Conservation (phyloP, 2,797 vertebrate species). For the Carduelis carduelis region DNA sequence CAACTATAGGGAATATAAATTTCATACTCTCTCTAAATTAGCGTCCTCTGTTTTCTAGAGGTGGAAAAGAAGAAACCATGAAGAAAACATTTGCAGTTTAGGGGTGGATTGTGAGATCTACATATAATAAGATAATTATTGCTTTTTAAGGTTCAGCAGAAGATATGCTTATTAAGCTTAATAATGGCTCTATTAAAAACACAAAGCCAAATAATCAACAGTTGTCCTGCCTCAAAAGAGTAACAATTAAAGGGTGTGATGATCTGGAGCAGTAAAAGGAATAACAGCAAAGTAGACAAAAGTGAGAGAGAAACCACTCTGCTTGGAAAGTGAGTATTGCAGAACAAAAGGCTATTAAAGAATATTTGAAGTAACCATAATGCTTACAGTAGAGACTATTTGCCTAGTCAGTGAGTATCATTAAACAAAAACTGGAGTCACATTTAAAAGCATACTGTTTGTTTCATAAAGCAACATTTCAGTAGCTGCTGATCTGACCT, state of each 20-base stretch:
- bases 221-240: neutral
- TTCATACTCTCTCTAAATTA: neutral
- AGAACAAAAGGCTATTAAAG: neutral
- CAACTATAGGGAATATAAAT: neutral
- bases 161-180: constrained; percentile 8
- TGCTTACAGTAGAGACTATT: neutral
- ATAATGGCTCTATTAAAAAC: neutral
- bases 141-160: constrained; percentile 1
- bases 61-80: neutral
- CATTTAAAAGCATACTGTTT: neutral
- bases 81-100: neutral
- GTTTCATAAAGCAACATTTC: neutral
- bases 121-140: constrained; percentile 10
- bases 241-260: neutral
- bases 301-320: neutral
- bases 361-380: neutral
- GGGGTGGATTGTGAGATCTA: neutral
- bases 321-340: neutral
- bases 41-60: neutral
- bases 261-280: neutral
- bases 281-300: neutral
- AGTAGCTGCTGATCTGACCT: neutral
- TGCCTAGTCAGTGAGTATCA: neutral
- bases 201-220: constrained; percentile 36
- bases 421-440: neutral